Evolutionary conservation across 2,113 vertebrate genomes (phyloP), one percentile per base, ranked within the genome.

Genomic region (Erythrolamprus reginae): DNA sequence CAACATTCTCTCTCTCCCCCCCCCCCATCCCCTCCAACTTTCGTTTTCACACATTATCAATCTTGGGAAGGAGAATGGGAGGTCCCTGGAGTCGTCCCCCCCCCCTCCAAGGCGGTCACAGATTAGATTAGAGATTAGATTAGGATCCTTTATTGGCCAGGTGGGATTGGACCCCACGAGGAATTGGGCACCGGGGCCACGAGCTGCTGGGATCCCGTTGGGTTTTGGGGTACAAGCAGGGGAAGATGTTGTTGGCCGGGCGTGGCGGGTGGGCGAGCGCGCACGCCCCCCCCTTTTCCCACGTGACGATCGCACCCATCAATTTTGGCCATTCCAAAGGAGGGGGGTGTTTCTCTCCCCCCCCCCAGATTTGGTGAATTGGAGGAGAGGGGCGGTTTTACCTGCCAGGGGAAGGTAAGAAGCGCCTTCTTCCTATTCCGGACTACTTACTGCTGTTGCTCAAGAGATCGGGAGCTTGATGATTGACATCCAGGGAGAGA

Each of bases 281-380:
- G 8, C 87, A 1, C 86, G 3, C 88, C 92, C 89, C 96, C 95
- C 95, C 91, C 92, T 90, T 91, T 92, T 96, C 97, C 97, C 97
- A 98, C 97, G 97, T 97, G 97, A 97, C 96, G 95, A 96, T 93
- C 2, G 24, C 47, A 48, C 83, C 83, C 83, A 13, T 84, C 82
- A 52, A 38, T 23, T 38, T 38, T 13, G 33, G 17, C 13, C 55
- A 13, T n/a, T 89, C 50, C 42, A 82, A 23, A 45, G 45, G 9
- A 92, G 91, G 92, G 94, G 96, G 92, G 94, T 0, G 26, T 3
- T 5, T 15, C n/a, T 77, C 21, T 21, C 1, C n/a, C 58, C 28
- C 70, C 10, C 1, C n/a, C 58, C 28, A 33, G 33, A 77, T 38
- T 9, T 77, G 70, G 33, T 42, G 33, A 42, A 42, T 21, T 77